phyloP scores from a whole-genome alignment of 2,888 invertebrate genomes.

The Trachelus tabidus region DNA sequence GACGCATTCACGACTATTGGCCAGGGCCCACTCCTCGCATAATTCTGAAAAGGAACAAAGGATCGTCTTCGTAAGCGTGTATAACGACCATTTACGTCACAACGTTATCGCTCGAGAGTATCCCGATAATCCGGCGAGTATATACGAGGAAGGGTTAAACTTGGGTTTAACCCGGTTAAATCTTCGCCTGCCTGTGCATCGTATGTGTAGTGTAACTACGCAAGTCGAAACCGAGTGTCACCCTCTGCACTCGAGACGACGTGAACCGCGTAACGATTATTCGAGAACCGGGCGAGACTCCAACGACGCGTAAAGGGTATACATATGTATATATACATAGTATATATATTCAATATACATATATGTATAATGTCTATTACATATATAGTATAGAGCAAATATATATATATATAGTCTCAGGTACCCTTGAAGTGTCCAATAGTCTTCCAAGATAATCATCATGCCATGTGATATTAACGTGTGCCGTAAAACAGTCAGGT shows the following conservation, averaged over 20 bases:
- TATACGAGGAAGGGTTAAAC: not conserved
- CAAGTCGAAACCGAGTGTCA: not conserved
- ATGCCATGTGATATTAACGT: too few relatives aligned
- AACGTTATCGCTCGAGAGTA: not conserved
- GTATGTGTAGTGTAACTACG: not conserved
- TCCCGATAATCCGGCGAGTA: not conserved
- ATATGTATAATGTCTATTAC: too few relatives aligned
- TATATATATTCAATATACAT: too few relatives aligned
- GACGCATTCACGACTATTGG: constrained; percentile 72
- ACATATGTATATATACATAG: not conserved
- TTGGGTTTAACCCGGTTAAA: not conserved
- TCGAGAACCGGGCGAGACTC: not conserved
- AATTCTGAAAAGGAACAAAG: constrained; percentile 69
- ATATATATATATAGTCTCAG: too few relatives aligned
- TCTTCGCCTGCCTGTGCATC: not conserved
- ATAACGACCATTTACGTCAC: not conserved
- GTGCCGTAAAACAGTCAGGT: too few relatives aligned
- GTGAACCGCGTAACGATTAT: not conserved
- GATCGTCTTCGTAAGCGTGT: not conserved
- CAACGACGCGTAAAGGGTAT: not conserved
- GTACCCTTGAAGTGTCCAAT: too few relatives aligned
- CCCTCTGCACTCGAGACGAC: not conserved
- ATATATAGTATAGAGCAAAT: too few relatives aligned
- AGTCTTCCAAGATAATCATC: too few relatives aligned
- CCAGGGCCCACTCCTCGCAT: constrained; percentile 76